Base-by-base conservation (phyloP, 2,888 invertebrate species). In the Pseudeuparius sepicola region DNA sequence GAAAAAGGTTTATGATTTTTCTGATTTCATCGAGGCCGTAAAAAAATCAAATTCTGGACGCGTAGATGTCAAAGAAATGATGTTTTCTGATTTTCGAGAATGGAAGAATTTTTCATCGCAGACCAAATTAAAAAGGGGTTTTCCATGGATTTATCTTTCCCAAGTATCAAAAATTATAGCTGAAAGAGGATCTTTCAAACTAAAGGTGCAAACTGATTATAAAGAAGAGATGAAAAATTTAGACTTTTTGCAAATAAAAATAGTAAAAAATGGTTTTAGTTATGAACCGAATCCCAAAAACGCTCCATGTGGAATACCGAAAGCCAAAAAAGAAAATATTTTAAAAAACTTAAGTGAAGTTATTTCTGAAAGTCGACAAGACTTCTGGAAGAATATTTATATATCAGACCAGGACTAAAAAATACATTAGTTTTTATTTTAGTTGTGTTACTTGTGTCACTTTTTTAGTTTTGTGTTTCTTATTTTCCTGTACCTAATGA, bases 1-100 rank as follows among this genome's bases (percentile, higher is more conserved):
- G 17, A 36, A 36, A 24, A 43, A 39, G 30, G 27, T 43, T 5
- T 36, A 30, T 23, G 41, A 43, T 16, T 43, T 39, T 23, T 15
- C 14, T 11, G 43, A 43, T 34, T 43, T 39, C 31, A 27, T 29
- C 14, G n/a, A 10, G 18, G 24, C 34, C 18, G 42, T 45, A 18
- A 31, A 37, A 23, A 12, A 31, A 24, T 24, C 39, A 15, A 40
- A 42, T 33, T 30, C 39, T 4, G 36, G 40, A 11, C 43, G 44
- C 27, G 38, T 38, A 34, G 30, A 29, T 10, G 36, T 40, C n/a
- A 42, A 29, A 31, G 29, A 36, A 32, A 38, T 43, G 36, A 31
- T 33, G 13, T 11, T 28, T 13, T 15, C 24, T 9, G 35, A 44
- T 39, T 42, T 44, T 20, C 20, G 6, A 20, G 20, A 20, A 20